Evolutionary conservation across 2,113 vertebrate species (phyloP).

Genomic region (Zosterops pallidus): DNA sequence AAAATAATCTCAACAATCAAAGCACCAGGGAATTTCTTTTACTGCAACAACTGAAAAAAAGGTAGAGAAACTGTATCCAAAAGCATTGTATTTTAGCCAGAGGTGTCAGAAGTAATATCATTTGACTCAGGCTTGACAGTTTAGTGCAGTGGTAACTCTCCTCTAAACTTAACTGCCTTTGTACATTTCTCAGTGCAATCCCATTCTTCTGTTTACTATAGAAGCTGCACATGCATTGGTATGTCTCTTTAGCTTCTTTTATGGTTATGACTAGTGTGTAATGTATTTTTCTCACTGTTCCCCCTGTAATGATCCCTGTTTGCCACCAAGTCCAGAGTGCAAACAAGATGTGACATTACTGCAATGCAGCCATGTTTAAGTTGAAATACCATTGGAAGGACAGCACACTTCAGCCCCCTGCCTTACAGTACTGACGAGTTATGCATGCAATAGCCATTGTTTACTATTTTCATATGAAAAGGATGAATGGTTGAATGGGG

Average conservation of each 20-base stretch:
- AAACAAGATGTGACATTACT: conserved; percentile 53
- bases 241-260: conserved; percentile 52
- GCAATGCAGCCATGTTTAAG: conserved; percentile 50
- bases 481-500: background rate
- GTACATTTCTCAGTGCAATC: conserved; percentile 18
- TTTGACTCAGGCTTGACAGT: conserved; percentile 7
- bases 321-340: conserved; percentile 31
- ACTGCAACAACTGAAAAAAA: conserved; percentile 4
- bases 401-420: background rate
- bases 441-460: background rate
- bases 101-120: background rate
- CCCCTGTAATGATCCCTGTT: conserved; percentile 39
- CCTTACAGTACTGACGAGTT: background rate
- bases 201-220: conserved; percentile 40
- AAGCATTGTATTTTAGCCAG: background rate
- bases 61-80: conserved; percentile 12
- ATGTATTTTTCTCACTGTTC: conserved; percentile 51
- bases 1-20: background rate
- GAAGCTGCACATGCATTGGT: background rate
- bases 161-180: conserved; percentile 44
- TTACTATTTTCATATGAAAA: background rate
- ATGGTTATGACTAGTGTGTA: conserved; percentile 34
- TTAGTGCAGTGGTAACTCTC: background rate
- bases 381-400: conserved; percentile 50
- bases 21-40: conserved; percentile 19